phyloP scores from a whole-genome alignment of 2,797 vertebrate species.

The Yasuhikotakia modesta region DNA sequence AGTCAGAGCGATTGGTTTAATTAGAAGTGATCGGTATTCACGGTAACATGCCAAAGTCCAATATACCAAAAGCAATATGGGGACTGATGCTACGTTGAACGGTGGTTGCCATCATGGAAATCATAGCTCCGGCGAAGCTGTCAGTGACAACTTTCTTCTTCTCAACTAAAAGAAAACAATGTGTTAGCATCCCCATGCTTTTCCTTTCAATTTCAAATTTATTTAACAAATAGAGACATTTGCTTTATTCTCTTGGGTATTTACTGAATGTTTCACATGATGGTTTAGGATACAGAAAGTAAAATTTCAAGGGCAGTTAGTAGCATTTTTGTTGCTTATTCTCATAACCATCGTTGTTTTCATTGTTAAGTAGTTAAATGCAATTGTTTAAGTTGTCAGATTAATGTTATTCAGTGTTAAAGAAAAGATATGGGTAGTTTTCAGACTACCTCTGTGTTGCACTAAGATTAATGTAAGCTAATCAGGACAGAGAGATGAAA shows the following conservation, averaged over 20 bases:
- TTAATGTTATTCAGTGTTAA: constrained; percentile 20
- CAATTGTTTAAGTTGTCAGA: constrained; percentile 42
- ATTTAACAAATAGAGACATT: background rate
- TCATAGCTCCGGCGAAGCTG: constrained; percentile 31
- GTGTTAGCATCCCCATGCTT: constrained; percentile 25
- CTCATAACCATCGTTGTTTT: constrained; percentile 2
- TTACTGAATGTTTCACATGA: constrained; percentile 38
- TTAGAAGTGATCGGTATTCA: constrained; percentile 21
- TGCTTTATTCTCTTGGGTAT: background rate
- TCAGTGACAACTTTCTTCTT: constrained; percentile 35
- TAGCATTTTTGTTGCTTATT: constrained; percentile 32
- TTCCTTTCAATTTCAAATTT: constrained; percentile 33
- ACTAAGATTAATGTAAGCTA: constrained; percentile 54
- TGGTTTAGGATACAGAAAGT: background rate
- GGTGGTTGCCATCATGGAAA: constrained; percentile 5
- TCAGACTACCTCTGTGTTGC: constrained; percentile 52
- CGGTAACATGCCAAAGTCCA: constrained; percentile 44
- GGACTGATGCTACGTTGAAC: constrained; percentile 31
- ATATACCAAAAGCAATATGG: constrained; percentile 54
- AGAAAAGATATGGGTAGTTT: constrained; percentile 52
- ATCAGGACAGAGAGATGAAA: constrained; percentile 47
- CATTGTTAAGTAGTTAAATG: constrained; percentile 22
- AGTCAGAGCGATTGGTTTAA: constrained; percentile 13
- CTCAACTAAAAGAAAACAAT: constrained; percentile 14
- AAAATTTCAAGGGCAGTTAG: constrained; percentile 8